Conservation (phyloP, 2,888 invertebrate species). For the Sabatieria punctata region DNA sequence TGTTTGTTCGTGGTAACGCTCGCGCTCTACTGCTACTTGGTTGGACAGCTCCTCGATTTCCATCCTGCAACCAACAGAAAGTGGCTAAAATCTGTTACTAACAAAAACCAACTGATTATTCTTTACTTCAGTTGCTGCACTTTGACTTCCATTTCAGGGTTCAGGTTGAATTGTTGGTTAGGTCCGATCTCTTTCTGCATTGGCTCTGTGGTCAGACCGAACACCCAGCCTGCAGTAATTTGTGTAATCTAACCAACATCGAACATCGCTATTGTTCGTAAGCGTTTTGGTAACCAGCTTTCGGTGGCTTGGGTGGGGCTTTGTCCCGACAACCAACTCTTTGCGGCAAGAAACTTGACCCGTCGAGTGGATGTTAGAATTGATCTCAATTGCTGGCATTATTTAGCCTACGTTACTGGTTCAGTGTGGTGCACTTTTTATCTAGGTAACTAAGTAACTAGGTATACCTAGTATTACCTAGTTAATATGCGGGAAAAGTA, state of each 20-base stretch:
- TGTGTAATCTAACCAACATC: background rate
- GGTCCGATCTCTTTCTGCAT: conserved; percentile 43
- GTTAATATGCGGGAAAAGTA: too few relatives aligned
- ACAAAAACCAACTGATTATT: conserved; percentile 17
- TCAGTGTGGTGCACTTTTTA: too few relatives aligned
- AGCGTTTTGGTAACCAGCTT: too few relatives aligned
- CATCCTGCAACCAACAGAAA: conserved; percentile 35
- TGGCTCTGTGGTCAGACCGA: conserved; percentile 63
- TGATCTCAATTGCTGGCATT: too few relatives aligned
- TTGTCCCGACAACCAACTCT: too few relatives aligned
- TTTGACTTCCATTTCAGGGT: conserved; percentile 32
- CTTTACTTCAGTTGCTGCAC: conserved; percentile 32
- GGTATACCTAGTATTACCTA: too few relatives aligned
- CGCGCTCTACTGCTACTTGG: conserved; percentile 55
- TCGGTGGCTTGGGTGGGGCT: too few relatives aligned
- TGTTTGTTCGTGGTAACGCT: conserved; percentile 47
- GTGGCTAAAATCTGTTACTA: background rate
- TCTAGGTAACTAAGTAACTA: too few relatives aligned
- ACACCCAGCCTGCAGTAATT: conserved; percentile 49
- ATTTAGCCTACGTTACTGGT: too few relatives aligned
- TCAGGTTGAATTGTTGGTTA: conserved; percentile 30
- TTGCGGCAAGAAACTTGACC: too few relatives aligned
- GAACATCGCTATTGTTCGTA: too few relatives aligned
- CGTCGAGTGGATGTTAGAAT: too few relatives aligned
- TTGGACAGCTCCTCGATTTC: conserved; percentile 63